A percentile compares a stretch with the other conserved stretches of the same genome.
These are phyloP conservation scores for Tetramorium bicarinatum DNA, from an alignment of 2,888 invertebrate species.

Conservation along the genomic window DNA sequence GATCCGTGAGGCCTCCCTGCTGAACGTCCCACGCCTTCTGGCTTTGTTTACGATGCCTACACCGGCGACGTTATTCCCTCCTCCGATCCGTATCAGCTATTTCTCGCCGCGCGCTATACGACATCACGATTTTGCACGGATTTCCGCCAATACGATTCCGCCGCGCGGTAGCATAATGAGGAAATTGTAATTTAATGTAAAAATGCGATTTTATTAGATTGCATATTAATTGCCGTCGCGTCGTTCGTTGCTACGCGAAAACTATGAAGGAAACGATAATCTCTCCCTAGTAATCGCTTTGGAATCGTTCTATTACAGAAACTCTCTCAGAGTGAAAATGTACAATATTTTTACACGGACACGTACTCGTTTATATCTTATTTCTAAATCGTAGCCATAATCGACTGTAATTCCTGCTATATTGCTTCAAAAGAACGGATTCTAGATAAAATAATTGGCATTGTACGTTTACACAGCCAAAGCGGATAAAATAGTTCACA, in stretches of 20 bases:
- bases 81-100: conserved; percentile 77
- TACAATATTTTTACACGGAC: background rate
- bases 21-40: conserved; percentile 80
- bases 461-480: background rate
- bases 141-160: conserved; percentile 30
- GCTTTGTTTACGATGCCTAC: conserved; percentile 80
- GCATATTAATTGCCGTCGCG: background rate
- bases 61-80: conserved; percentile 77
- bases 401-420: background rate
- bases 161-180: background rate
- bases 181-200: conserved; percentile 12
- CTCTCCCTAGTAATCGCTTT: background rate
- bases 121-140: conserved; percentile 37
- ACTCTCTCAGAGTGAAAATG: background rate
- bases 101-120: conserved; percentile 60
- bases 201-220: background rate
- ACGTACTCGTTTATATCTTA: background rate
- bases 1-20: conserved; percentile 75
- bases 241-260: background rate
- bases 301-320: background rate
- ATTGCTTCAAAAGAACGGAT: conserved; percentile 1
- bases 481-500: conserved; percentile 14
- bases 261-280: background rate
- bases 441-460: conserved; percentile 11
- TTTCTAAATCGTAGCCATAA: background rate